Percentiles rank a stretch among this genome's conserved stretches.
phyloP scores from a whole-genome alignment of 2,888 invertebrate genomes.

The Thyatira batis region DNA sequence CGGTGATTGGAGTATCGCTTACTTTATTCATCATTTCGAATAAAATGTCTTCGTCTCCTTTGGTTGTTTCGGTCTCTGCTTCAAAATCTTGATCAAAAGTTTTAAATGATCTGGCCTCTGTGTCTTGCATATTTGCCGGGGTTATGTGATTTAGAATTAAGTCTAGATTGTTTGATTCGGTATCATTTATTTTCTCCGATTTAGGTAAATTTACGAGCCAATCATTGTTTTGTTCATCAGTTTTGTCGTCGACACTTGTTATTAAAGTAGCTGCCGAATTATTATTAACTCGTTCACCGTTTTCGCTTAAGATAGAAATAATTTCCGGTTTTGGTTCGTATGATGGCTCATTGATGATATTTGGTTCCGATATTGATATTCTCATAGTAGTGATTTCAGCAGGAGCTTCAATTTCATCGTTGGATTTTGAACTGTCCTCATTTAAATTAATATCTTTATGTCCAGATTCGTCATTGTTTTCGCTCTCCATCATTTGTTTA shows the following conservation, averaged over 20 bases:
- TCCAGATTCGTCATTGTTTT: conserved; percentile 55
- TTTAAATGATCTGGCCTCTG: conserved; percentile 57
- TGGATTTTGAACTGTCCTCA: conserved; percentile 26
- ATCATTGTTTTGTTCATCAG: conserved; percentile 43
- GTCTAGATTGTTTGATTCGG: conserved; percentile 18
- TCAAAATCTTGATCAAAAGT: conserved; percentile 40
- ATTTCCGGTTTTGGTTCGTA: conserved; percentile 55
- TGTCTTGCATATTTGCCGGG: conserved; percentile 30
- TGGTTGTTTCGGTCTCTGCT: conserved; percentile 36
- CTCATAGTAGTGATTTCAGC: conserved; percentile 41
- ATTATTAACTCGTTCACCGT: conserved; percentile 16
- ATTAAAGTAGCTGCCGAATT: conserved; percentile 8
- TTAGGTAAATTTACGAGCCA: conserved; percentile 47
- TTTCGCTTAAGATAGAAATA: conserved; percentile 44
- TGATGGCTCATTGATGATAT: conserved; percentile 50
- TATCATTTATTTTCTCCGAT: conserved; percentile 15
- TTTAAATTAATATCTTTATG: conserved; percentile 28
- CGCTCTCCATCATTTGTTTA: conserved; percentile 58
- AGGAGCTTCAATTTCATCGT: conserved; percentile 16
- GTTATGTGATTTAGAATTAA: conserved; percentile 24
- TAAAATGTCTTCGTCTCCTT: conserved; percentile 31
- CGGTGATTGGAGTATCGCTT: conserved; percentile 15
- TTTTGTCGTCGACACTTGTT: conserved; percentile 21
- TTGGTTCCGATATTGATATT: conserved; percentile 47
- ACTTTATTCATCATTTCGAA: conserved; percentile 32